Evolutionary conservation across 2,113 vertebrate genomes (phyloP).

Genomic region (Macquaria australasica): DNA sequence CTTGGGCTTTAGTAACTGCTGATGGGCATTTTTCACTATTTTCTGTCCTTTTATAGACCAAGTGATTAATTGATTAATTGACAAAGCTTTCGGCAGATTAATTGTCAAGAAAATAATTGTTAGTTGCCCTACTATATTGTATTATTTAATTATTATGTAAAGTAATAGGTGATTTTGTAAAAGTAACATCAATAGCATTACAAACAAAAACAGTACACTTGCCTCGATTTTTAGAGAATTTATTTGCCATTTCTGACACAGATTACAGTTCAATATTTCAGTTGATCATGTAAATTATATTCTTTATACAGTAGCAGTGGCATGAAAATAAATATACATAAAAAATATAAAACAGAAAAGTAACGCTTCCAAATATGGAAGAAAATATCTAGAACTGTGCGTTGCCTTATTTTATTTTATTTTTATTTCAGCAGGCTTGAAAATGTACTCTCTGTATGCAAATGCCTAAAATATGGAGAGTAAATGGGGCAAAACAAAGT

Average conservation of each 20-base stretch:
- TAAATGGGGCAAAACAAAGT: slow-evolving; percentile 28
- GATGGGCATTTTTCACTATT: not conserved
- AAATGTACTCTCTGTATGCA: slow-evolving; percentile 27
- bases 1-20: no score
- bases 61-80: not conserved
- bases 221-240: slow-evolving; percentile 57
- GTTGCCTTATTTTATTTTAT: slow-evolving; percentile 49
- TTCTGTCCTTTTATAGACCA: not conserved
- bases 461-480: slow-evolving; percentile 12
- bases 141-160: not conserved
- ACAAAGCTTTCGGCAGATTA: not conserved
- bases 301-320: slow-evolving; percentile 68
- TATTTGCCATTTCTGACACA: slow-evolving; percentile 77
- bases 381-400: slow-evolving; percentile 78
- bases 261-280: slow-evolving; percentile 72
- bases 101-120: not conserved
- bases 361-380: slow-evolving; percentile 86
- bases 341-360: slow-evolving; percentile 72
- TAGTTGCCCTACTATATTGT: not conserved
- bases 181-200: not conserved
- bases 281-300: slow-evolving; percentile 65
- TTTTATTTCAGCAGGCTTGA: slow-evolving; percentile 58
- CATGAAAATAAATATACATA: slow-evolving; percentile 85
- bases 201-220: not conserved
- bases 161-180: not conserved